Percentiles rank a stretch among this genome's conserved stretches.
These are phyloP conservation scores for Brachystomella parvula DNA, from an alignment of 1,140 invertebrate species.

Conservation along the genomic window DNA sequence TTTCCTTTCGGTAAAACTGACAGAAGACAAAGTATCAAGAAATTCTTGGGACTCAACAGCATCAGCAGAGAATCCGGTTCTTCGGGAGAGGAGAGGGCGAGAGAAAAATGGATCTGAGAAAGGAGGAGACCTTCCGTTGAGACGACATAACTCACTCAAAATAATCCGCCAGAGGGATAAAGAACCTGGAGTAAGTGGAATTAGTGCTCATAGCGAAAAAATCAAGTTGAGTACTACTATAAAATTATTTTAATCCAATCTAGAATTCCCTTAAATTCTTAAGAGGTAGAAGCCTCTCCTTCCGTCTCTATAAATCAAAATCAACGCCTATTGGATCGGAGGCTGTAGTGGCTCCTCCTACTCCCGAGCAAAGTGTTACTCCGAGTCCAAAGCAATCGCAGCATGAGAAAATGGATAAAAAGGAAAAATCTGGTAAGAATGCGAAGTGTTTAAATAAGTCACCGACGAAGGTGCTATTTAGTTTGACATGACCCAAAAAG, in stretches of 20 bases:
- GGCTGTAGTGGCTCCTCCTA: neutral
- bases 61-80: constrained; percentile 7
- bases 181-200: constrained; percentile 1
- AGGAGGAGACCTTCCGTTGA: neutral
- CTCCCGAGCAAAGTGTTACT: constrained; percentile 5
- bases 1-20: neutral
- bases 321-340: neutral
- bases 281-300: constrained; percentile 23
- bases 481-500: too few relatives aligned
- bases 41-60: constrained; percentile 17
- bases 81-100: neutral
- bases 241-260: neutral
- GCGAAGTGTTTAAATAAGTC: neutral
- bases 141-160: constrained; percentile 28
- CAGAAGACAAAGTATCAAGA: neutral
- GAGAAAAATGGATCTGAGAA: neutral
- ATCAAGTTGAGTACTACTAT: neutral
- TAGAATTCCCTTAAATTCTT: constrained; percentile 12
- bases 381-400: constrained; percentile 12
- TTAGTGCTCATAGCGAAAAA: constrained; percentile 6
- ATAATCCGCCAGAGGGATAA: constrained; percentile 23
- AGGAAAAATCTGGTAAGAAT: constrained; percentile 14
- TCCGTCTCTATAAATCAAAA: constrained; percentile 25
- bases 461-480: too few relatives aligned
- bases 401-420: constrained; percentile 1